phyloP scores from a whole-genome alignment of 2,888 invertebrate genomes.

The Synergus laeviventris region DNA sequence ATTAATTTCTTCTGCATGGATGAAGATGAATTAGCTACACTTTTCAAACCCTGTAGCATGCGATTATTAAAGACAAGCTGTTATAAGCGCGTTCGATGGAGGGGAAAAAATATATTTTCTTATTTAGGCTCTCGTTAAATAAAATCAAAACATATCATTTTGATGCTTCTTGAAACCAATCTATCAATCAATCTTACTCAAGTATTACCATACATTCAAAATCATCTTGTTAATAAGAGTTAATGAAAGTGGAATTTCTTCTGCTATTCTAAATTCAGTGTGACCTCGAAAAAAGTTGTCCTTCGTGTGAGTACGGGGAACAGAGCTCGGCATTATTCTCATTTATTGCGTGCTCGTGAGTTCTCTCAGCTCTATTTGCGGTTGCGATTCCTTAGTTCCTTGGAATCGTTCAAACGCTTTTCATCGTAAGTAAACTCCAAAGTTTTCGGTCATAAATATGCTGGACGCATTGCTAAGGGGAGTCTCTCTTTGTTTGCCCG shows the following conservation, averaged over 20 bases:
- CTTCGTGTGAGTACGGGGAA: background rate
- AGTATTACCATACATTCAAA: background rate
- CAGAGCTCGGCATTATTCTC: constrained; percentile 36
- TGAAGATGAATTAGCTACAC: constrained; percentile 12
- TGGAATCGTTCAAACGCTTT: constrained; percentile 49
- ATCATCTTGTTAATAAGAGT: background rate
- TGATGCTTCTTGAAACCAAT: background rate
- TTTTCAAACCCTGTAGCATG: background rate
- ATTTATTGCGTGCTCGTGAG: constrained; percentile 23
- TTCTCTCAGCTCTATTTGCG: constrained; percentile 51
- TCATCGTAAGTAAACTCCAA: constrained; percentile 55
- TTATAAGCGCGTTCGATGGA: background rate
- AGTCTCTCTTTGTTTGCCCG: constrained; percentile 61
- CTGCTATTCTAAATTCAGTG: background rate
- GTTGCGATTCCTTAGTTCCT: constrained; percentile 46
- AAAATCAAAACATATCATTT: no score
- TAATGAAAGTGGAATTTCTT: background rate
- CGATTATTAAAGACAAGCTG: background rate
- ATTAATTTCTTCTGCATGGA: background rate
- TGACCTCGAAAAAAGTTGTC: constrained; percentile 8
- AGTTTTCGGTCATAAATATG: constrained; percentile 68
- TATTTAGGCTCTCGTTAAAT: background rate
- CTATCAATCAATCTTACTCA: no score
- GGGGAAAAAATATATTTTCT: background rate
- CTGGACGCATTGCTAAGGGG: constrained; percentile 62